These are phyloP conservation scores for Sinodicranocentrus sp. DNA, from an alignment of 2,888 invertebrate species.

Conservation along the genomic window DNA sequence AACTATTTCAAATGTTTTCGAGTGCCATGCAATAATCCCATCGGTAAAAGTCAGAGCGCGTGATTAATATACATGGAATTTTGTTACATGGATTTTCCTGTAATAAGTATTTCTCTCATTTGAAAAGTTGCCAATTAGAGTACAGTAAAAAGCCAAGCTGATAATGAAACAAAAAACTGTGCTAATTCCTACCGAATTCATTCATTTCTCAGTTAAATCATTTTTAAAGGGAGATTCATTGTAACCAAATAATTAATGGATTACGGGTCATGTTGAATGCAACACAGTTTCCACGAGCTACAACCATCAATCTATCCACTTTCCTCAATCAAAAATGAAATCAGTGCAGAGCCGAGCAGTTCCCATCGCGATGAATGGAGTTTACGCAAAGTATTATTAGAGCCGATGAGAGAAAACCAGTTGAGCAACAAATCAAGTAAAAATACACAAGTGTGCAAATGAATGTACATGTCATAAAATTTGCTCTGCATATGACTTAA, in stretches of 20 bases:
- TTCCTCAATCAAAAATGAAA: slow-evolving; percentile 58
- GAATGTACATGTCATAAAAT: slow-evolving; percentile 20
- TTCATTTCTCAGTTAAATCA: too few relatives aligned
- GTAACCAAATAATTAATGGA: too few relatives aligned
- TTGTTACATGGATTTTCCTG: too few relatives aligned
- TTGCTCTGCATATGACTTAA: slow-evolving; percentile 21
- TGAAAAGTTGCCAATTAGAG: background rate
- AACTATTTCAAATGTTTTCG: too few relatives aligned
- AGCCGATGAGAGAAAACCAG: slow-evolving; percentile 32
- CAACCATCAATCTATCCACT: background rate
- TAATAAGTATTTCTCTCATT: too few relatives aligned
- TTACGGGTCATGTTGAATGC: background rate
- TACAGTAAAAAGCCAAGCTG: background rate
- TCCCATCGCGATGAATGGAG: too few relatives aligned
- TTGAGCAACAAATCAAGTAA: slow-evolving; percentile 38
- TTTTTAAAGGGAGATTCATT: too few relatives aligned
- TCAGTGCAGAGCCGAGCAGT: slow-evolving; percentile 22
- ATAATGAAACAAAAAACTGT: background rate
- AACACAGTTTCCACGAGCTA: slow-evolving; percentile 16
- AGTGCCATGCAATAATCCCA: too few relatives aligned
- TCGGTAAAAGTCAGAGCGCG: too few relatives aligned
- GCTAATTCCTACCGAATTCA: too few relatives aligned
- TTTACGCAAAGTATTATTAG: background rate
- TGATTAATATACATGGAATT: too few relatives aligned
- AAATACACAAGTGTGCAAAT: slow-evolving; percentile 27